Conservation (phyloP, 1,140 invertebrate genomes). For the Charaxes varanes region DNA sequence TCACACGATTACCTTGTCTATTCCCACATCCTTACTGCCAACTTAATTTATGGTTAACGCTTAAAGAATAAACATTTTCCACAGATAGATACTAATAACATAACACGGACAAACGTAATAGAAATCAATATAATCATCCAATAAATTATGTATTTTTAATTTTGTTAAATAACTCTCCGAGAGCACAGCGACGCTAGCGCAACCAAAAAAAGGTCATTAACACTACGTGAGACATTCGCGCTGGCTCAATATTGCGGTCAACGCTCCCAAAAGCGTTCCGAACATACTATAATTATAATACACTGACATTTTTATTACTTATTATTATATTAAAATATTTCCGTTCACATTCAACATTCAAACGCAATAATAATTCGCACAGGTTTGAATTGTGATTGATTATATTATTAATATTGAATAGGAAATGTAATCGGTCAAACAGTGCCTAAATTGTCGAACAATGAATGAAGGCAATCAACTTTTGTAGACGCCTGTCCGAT, state of each 20-base stretch:
- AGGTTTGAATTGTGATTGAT: no score
- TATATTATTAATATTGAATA: conserved; percentile 10
- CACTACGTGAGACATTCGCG: conserved; percentile 70
- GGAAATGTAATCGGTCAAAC: no score
- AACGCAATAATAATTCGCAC: no score
- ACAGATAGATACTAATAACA: no score
- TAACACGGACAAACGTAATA: no score
- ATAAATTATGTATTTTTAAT: conserved; percentile 1
- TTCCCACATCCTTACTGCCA: no score
- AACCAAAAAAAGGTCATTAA: conserved; percentile 71
- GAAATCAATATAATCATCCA: neutral
- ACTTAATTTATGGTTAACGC: no score
- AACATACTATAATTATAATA: conserved; percentile 40
- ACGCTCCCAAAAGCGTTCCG: conserved; percentile 52
- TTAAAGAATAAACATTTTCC: no score
- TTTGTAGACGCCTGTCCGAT: conserved; percentile 37
- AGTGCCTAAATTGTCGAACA: conserved; percentile 21
- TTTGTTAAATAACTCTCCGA: conserved; percentile 14
- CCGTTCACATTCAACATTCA: no score
- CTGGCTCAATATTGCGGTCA: conserved; percentile 68
- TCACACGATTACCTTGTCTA: no score
- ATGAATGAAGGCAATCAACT: conserved; percentile 44
- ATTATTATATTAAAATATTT: conserved; percentile 1
- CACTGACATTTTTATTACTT: conserved; percentile 21
- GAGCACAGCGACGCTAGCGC: conserved; percentile 39